Conservation (phyloP, 1,140 invertebrate species). For the Halesus radiatus region DNA sequence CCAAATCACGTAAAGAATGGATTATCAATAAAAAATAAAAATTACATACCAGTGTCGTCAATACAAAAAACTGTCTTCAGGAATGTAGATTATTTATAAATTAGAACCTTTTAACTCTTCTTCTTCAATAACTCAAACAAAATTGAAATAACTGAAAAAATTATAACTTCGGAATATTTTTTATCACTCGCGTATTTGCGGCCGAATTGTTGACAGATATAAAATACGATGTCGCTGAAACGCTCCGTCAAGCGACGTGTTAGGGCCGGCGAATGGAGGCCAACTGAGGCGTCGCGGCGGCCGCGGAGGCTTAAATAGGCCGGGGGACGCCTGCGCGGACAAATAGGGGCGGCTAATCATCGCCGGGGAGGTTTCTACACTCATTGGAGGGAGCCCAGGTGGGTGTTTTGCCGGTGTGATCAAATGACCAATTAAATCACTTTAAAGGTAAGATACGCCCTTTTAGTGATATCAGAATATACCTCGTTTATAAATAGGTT, state of each 20-base stretch:
- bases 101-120: too few relatives aligned
- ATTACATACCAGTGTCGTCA: background rate
- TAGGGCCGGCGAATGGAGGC: background rate
- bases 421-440: background rate
- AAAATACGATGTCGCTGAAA: too few relatives aligned
- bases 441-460: slow-evolving; percentile 13
- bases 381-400: background rate
- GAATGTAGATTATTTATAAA: background rate
- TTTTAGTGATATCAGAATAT: background rate
- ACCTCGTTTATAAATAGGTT: too few relatives aligned
- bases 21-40: background rate
- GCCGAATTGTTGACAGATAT: too few relatives aligned
- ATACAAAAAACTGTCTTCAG: background rate
- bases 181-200: too few relatives aligned
- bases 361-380: background rate
- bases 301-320: slow-evolving; percentile 1
- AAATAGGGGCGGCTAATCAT: background rate
- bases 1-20: too few relatives aligned
- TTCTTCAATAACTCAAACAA: too few relatives aligned
- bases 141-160: too few relatives aligned
- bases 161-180: too few relatives aligned
- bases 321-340: background rate
- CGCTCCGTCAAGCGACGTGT: background rate
- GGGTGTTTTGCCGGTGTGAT: background rate
- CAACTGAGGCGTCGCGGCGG: slow-evolving; percentile 6